phyloP scores from a whole-genome alignment of 2,113 vertebrate genomes.

The Alouatta palliata region DNA sequence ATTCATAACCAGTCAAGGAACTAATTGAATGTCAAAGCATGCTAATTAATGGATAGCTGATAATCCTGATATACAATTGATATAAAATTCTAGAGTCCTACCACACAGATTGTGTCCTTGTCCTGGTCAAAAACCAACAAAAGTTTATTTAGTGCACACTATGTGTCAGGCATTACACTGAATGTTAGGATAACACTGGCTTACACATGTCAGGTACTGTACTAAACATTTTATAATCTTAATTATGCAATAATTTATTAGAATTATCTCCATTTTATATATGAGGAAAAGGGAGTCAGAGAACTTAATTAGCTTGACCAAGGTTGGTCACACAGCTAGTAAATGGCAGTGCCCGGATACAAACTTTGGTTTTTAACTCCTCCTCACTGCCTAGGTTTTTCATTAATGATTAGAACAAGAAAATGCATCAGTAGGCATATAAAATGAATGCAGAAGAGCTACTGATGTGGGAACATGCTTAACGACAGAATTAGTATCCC shows the following conservation, averaged over 20 bases:
- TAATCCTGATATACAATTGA: not conserved
- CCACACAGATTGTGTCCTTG: not conserved
- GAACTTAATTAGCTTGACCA: not conserved
- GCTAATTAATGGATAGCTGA: not conserved
- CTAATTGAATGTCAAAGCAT: not conserved
- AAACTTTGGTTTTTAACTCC: not conserved
- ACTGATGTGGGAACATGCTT: not conserved
- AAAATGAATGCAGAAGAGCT: conserved; percentile 5
- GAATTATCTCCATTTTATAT: not conserved
- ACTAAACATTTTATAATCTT: not conserved
- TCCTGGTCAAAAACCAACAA: not conserved
- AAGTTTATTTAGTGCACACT: not conserved
- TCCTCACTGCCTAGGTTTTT: not conserved
- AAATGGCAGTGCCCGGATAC: not conserved
- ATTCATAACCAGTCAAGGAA: not conserved
- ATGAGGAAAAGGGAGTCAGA: not conserved
- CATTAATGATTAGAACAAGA: conserved; percentile 33
- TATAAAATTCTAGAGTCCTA: not conserved
- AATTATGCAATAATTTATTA: not conserved
- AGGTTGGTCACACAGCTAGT: not conserved
- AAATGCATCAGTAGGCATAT: conserved; percentile 29
- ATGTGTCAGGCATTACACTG: not conserved
- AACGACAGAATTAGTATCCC: conserved; percentile 56
- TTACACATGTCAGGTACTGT: not conserved
- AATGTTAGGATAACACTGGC: not conserved